phyloP scores from a whole-genome alignment of 2,113 vertebrate genomes.

The Pseudopodoces humilis region DNA sequence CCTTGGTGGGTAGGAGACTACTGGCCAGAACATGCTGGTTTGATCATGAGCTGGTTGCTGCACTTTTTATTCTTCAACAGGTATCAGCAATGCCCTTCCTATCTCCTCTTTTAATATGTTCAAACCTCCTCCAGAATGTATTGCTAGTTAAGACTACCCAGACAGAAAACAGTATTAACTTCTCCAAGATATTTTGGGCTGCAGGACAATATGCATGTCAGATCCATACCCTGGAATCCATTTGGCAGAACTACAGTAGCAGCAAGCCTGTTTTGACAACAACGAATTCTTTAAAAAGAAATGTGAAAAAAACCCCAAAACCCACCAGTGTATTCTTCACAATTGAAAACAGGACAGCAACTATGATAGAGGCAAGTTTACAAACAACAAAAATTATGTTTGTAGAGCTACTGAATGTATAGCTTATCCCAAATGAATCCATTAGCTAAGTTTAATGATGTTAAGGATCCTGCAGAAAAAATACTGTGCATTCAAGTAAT shows the following conservation, averaged over 20 bases:
- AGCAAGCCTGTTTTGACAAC: background rate
- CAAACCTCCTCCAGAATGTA: background rate
- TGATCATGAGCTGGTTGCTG: background rate
- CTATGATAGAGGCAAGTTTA: background rate
- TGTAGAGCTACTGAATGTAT: background rate
- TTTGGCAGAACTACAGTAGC: background rate
- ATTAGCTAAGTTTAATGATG: background rate
- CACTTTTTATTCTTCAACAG: background rate
- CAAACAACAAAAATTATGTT: background rate
- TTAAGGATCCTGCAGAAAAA: background rate
- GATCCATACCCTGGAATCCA: background rate
- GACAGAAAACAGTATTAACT: background rate
- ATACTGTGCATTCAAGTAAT: background rate
- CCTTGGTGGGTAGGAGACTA: background rate
- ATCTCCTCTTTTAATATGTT: background rate
- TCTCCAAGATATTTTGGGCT: background rate
- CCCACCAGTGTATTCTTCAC: background rate
- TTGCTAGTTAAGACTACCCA: background rate
- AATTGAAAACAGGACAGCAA: background rate
- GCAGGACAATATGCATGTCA: background rate
- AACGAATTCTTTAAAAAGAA: background rate
- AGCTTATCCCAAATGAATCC: background rate
- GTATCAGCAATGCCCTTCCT: background rate
- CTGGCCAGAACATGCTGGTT: background rate
- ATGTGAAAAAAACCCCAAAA: accelerated